phyloP scores from a whole-genome alignment of 2,888 invertebrate species.

The Deilephila elpenor region DNA sequence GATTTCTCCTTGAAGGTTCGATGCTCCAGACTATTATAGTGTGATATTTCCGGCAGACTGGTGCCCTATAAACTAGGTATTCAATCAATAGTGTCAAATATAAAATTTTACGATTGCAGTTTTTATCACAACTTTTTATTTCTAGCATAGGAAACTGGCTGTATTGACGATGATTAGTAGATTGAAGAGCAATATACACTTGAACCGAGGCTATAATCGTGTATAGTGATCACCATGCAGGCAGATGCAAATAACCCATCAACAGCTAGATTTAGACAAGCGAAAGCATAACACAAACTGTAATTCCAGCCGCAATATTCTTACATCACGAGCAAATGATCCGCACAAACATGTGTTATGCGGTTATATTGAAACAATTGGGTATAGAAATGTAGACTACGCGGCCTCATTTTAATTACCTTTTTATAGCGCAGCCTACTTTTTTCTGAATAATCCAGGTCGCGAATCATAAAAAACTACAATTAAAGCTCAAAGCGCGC shows the following conservation, averaged over 20 bases:
- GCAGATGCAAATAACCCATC: background rate
- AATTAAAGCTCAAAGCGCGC: constrained; percentile 17
- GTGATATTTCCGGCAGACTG: no score
- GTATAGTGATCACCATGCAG: background rate
- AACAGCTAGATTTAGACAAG: background rate
- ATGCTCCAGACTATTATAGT: no score
- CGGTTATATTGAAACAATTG: background rate
- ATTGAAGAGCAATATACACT: no score
- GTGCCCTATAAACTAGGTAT: no score
- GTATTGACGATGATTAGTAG: no score
- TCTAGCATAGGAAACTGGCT: no score
- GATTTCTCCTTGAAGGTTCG: no score
- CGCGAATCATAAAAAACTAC: constrained; percentile 18
- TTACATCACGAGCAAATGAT: background rate
- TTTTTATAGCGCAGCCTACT: constrained; percentile 17
- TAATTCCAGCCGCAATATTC: background rate
- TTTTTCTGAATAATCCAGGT: constrained; percentile 16
- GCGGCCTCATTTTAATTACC: constrained; percentile 10
- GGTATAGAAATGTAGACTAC: constrained; percentile 6
- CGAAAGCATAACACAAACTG: background rate
- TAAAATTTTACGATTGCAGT: no score
- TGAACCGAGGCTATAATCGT: no score
- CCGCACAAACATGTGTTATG: constrained; percentile 6
- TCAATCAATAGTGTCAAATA: no score
- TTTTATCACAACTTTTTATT: no score